Percentiles rank a stretch among this genome's conserved stretches.
Evolutionary conservation across 1,140 invertebrate genomes (phyloP).

Genomic region (Reticulitermes speratus): DNA sequence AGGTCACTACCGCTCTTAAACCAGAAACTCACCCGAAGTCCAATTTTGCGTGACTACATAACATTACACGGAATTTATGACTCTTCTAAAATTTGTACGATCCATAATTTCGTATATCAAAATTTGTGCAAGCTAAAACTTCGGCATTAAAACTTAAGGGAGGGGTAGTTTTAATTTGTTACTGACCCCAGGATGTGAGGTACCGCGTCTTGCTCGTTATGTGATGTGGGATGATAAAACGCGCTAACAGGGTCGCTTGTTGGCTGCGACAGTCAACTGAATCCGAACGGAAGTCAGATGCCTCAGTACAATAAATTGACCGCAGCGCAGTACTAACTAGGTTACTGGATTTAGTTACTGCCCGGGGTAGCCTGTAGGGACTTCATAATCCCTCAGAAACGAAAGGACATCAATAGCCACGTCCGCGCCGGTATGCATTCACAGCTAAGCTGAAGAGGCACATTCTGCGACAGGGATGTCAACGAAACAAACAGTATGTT

Average conservation of each 20-base stretch:
- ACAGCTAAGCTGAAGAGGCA: too few relatives aligned
- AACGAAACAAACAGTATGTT: too few relatives aligned
- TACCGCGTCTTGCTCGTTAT: background rate
- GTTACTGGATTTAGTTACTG: conserved; percentile 19
- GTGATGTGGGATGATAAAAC: background rate
- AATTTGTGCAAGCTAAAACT: background rate
- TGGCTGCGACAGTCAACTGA: background rate
- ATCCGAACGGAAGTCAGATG: background rate
- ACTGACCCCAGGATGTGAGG: background rate
- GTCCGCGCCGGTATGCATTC: too few relatives aligned
- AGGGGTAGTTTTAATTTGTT: background rate
- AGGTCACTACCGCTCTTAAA: too few relatives aligned
- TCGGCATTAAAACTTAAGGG: background rate
- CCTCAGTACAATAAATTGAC: conserved; percentile 20
- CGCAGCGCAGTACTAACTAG: background rate
- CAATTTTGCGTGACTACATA: too few relatives aligned
- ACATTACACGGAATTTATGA: background rate
- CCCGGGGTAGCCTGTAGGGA: background rate
- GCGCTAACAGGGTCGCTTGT: background rate
- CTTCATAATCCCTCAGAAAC: background rate
- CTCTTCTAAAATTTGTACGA: background rate
- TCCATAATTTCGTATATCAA: background rate
- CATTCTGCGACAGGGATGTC: too few relatives aligned
- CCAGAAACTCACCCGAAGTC: too few relatives aligned
- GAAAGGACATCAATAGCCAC: background rate